Evolutionary conservation across 1,140 invertebrate genomes (phyloP).

Genomic region (Drepana arcuata): DNA sequence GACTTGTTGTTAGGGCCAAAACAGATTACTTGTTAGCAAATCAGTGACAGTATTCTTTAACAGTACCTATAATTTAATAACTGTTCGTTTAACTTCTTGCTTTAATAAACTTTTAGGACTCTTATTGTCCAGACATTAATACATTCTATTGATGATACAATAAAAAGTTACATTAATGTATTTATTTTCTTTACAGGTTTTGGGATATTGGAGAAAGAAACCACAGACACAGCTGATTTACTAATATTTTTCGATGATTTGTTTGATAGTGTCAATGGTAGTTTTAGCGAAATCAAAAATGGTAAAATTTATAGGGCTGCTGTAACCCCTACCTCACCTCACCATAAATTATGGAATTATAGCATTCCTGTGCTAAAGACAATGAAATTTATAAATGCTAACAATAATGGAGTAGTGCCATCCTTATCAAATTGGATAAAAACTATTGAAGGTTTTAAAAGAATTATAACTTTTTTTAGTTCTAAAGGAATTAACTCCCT

Average conservation of each 20-base stretch:
- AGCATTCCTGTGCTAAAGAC: slow-evolving; percentile 15
- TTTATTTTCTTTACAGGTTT: slow-evolving; percentile 18
- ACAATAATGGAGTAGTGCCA: slow-evolving; percentile 12
- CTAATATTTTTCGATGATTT: slow-evolving; percentile 15
- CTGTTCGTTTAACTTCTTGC: no score
- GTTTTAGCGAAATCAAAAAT: slow-evolving; percentile 1
- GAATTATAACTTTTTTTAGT: no score
- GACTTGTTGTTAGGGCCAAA: no score
- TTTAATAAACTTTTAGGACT: no score
- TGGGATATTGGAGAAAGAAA: slow-evolving; percentile 9
- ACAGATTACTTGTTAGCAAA: no score
- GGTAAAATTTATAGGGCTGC: no score
- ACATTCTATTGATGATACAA: no score
- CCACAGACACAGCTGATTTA: slow-evolving; percentile 9
- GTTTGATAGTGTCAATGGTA: slow-evolving; percentile 19
- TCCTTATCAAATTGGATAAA: slow-evolving; percentile 30
- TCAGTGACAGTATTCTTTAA: no score
- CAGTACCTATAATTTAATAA: no score
- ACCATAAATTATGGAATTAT: slow-evolving; percentile 24
- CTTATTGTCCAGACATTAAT: no score
- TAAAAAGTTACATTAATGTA: no score
- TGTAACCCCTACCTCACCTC: slow-evolving; percentile 2
- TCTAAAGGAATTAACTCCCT: slow-evolving; percentile 13
- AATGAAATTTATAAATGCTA: slow-evolving; percentile 22
- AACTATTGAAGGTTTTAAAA: slow-evolving; percentile 27